Conservation (phyloP, 2,888 invertebrate species). For the Tiliacea citrago region DNA sequence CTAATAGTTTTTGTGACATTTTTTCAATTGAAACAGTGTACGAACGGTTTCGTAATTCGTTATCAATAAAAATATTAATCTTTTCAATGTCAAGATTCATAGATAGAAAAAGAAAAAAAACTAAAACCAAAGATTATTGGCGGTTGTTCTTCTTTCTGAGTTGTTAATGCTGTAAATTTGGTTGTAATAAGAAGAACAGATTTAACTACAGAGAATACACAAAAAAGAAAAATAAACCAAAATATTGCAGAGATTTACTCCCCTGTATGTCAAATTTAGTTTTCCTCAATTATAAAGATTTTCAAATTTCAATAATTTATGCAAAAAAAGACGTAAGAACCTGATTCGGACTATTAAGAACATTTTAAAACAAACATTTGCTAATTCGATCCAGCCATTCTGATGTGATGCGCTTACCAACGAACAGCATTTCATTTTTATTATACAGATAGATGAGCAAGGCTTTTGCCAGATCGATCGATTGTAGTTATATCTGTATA, state of each 20-base stretch:
- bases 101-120: not conserved
- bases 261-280: too few relatives aligned
- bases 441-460: not conserved
- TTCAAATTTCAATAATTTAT: too few relatives aligned
- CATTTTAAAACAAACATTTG: too few relatives aligned
- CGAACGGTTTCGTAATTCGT: conserved; percentile 26
- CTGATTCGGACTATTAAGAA: too few relatives aligned
- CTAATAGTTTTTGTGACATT: conserved; percentile 38
- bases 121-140: not conserved
- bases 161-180: not conserved
- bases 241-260: not conserved
- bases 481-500: too few relatives aligned
- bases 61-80: conserved; percentile 34
- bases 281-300: not conserved
- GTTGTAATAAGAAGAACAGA: not conserved
- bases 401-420: too few relatives aligned
- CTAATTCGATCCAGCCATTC: too few relatives aligned
- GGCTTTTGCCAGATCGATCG: too few relatives aligned
- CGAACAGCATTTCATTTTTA: too few relatives aligned
- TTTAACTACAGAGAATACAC: too few relatives aligned
- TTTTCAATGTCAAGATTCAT: conserved; percentile 26
- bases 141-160: too few relatives aligned
- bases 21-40: conserved; percentile 21
- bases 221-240: not conserved
- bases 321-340: too few relatives aligned